Percentiles rank a stretch among this genome's conserved stretches.
Conservation (phyloP, 2,113 vertebrate genomes). For the Calidris pugnax region DNA sequence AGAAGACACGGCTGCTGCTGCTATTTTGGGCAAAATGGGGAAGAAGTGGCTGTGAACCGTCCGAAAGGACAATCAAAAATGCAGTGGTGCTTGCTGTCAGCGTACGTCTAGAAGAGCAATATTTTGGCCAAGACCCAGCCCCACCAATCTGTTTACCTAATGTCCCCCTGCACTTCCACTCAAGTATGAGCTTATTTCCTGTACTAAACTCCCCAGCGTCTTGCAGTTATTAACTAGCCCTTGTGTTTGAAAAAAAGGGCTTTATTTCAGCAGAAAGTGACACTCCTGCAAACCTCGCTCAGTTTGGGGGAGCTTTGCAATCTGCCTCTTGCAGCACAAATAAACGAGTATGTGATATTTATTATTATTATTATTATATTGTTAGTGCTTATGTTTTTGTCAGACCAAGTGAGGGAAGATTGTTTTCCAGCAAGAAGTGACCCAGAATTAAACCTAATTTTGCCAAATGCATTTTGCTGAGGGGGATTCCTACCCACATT, state of each 20-base stretch:
- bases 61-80: background rate
- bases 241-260: background rate
- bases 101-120: background rate
- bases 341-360: too few relatives aligned
- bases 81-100: background rate
- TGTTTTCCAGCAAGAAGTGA: background rate
- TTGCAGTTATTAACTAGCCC: background rate
- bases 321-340: background rate
- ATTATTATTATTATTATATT: background rate
- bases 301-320: background rate
- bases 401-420: background rate
- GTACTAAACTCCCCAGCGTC: background rate
- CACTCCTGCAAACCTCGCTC: background rate
- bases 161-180: background rate
- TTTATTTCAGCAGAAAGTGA: background rate
- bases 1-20: background rate
- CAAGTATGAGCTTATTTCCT: conserved; percentile 25
- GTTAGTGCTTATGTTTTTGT: background rate
- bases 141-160: background rate
- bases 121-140: background rate
- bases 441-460: background rate
- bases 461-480: background rate
- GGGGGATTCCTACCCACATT: background rate
- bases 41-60: background rate
- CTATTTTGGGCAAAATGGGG: background rate